Evolutionary conservation across 2,797 vertebrate species (phyloP).

Genomic region (Serranus cabrilla): DNA sequence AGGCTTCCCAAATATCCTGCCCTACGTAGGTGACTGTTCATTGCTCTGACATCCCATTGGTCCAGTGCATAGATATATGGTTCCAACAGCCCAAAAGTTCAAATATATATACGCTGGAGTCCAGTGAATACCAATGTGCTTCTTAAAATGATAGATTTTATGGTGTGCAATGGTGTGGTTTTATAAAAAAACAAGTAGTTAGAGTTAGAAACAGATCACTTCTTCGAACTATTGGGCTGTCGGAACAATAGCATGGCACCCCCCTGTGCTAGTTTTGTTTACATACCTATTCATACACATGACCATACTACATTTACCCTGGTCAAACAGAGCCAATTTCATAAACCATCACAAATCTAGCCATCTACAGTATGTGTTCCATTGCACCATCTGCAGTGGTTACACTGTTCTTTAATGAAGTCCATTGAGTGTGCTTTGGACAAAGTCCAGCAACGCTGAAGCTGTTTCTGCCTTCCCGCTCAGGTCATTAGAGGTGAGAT

Average conservation of each 20-base stretch:
- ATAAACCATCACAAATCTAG: slow-evolving; percentile 11
- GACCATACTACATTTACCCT: slow-evolving; percentile 9
- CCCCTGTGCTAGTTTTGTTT: background rate
- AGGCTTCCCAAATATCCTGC: background rate
- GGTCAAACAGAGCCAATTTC: background rate
- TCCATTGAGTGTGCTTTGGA: slow-evolving; percentile 57
- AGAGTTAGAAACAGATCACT: no score
- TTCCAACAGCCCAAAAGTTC: no score
- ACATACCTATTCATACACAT: slow-evolving; percentile 22
- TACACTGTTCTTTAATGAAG: slow-evolving; percentile 34
- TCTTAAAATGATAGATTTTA: no score
- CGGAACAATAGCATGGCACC: no score
- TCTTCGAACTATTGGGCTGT: no score
- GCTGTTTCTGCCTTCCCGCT: slow-evolving; percentile 45
- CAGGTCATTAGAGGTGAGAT: slow-evolving; percentile 68
- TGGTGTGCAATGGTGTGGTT: no score
- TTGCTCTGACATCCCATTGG: no score
- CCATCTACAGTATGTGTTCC: slow-evolving; percentile 1
- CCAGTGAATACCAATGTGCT: no score
- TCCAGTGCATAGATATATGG: no score
- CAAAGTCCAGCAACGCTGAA: slow-evolving; percentile 47
- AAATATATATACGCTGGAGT: no score
- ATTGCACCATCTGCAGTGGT: slow-evolving; percentile 18
- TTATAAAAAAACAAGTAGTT: no score
- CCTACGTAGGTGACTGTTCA: background rate